Conservation (phyloP, 2,888 invertebrate genomes). For the Chironomus tentans region DNA sequence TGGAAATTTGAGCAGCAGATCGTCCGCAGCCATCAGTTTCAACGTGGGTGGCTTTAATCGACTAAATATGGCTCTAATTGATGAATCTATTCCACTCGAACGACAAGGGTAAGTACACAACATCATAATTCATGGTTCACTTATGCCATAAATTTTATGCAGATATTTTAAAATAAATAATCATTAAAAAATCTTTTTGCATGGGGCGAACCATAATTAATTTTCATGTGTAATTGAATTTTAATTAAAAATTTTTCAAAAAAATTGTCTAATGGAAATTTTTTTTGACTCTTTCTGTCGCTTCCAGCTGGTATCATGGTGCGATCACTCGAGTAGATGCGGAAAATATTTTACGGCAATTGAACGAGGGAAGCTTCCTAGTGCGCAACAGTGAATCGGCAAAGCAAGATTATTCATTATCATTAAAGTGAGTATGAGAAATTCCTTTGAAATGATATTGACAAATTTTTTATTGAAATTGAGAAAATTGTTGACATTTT, state of each 20-base stretch:
- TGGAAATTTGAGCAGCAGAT: slow-evolving; percentile 38
- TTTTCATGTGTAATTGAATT: slow-evolving; percentile 25
- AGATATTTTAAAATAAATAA: neutral
- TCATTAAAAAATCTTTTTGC: neutral
- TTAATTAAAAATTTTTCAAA: slow-evolving; percentile 15
- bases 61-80: slow-evolving; percentile 65
- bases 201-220: slow-evolving; percentile 18
- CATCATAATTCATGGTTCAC: neutral
- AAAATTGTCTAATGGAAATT: neutral
- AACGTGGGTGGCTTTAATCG: slow-evolving; percentile 52
- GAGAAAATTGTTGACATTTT: neutral
- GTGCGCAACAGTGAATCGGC: slow-evolving; percentile 91
- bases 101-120: slow-evolving; percentile 65
- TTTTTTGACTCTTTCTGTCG: neutral
- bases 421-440: slow-evolving; percentile 71
- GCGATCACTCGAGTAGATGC: slow-evolving; percentile 85
- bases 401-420: slow-evolving; percentile 86
- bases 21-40: slow-evolving; percentile 53
- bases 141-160: neutral
- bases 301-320: slow-evolving; percentile 85
- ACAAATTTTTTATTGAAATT: neutral
- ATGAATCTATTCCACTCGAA: slow-evolving; percentile 71
- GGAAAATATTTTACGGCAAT: slow-evolving; percentile 72
- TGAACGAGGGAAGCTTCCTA: slow-evolving; percentile 86
- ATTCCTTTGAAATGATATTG: neutral